These are phyloP conservation scores for Tenthredo distinguenda DNA, from an alignment of 2,888 invertebrate species.

Conservation along the genomic window DNA sequence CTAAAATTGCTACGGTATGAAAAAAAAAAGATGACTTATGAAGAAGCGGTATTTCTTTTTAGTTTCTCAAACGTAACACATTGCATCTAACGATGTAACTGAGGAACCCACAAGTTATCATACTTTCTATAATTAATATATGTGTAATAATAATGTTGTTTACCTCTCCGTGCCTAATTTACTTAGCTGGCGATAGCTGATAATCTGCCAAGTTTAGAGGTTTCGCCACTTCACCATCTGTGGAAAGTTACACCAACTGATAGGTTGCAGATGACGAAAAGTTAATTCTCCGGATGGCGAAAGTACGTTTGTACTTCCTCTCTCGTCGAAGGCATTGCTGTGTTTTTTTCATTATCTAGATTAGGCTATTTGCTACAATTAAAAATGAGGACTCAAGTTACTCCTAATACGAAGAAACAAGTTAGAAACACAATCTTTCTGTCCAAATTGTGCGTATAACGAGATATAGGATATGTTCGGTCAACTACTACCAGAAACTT, in stretches of 20 bases:
- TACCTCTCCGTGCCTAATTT: constrained; percentile 68
- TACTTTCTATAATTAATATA: constrained; percentile 34
- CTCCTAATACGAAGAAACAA: constrained; percentile 61
- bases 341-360: constrained; percentile 69
- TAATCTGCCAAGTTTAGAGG: constrained; percentile 66
- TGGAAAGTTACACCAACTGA: constrained; percentile 40
- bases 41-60: not conserved
- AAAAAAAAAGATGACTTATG: not conserved
- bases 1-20: not conserved
- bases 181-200: constrained; percentile 67
- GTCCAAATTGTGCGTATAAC: constrained; percentile 28
- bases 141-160: constrained; percentile 60
- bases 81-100: constrained; percentile 5
- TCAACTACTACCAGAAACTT: not conserved
- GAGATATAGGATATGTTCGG: not conserved
- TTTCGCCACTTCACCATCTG: constrained; percentile 57
- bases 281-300: constrained; percentile 52
- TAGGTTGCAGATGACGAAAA: constrained; percentile 56
- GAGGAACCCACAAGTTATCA: not conserved
- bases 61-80: not conserved
- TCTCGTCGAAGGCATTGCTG: constrained; percentile 66
- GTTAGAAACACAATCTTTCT: constrained; percentile 64
- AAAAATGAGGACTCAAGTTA: constrained; percentile 70
- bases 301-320: constrained; percentile 59
- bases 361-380: constrained; percentile 67